Evolutionary conservation across 2,113 vertebrate genomes (phyloP), one percentile per base, ranked within the genome.

Genomic region (Mugil cephalus): DNA sequence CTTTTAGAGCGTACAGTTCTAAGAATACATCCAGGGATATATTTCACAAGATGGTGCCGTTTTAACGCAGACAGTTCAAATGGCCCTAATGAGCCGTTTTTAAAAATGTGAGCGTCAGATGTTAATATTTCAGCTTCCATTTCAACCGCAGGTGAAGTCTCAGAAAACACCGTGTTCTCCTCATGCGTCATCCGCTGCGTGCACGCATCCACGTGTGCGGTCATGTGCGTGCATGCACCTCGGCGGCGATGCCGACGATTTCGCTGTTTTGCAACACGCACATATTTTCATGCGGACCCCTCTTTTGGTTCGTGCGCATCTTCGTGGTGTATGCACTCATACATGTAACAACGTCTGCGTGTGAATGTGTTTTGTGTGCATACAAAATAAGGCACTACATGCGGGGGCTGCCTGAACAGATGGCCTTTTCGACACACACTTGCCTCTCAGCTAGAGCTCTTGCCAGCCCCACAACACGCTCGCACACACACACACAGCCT

Each of bases 391-490:
- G 74, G 63, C 65, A 40, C 67, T 76, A 56, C 78, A 85, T 81
- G 50, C 72, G 76, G 62, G 48, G 69, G 63, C 63, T 10, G 62
- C 50, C 74, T 80, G 79, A 88, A 85, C 90, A 90, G 88, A 89
- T 89, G 88, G 85, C 85, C 82, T 87, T 87, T 84, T 85, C 82
- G 77, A 72, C 78, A 79, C 78, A 79, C 77, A 60, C 79, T 84
- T 36, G 69, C 79, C 80, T 87, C 76, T 78, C 45, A 58, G 73
- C 77, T 77, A 69, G 8, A 55, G 46, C 59, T 83, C 60, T 50
- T 83, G 87, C 74, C 84, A 83, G 61, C 72, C 53, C 61, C 38
- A 43, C 45, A 71, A 40, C 61, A 67, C 63, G 24, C 24, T 30
- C 24, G 24, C 75, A 58, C 63, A 50, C 59, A 46, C 51, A 72